These are phyloP conservation scores for Myiozetetes cayanensis DNA, from an alignment of 2,113 vertebrate species.

Conservation along the genomic window DNA sequence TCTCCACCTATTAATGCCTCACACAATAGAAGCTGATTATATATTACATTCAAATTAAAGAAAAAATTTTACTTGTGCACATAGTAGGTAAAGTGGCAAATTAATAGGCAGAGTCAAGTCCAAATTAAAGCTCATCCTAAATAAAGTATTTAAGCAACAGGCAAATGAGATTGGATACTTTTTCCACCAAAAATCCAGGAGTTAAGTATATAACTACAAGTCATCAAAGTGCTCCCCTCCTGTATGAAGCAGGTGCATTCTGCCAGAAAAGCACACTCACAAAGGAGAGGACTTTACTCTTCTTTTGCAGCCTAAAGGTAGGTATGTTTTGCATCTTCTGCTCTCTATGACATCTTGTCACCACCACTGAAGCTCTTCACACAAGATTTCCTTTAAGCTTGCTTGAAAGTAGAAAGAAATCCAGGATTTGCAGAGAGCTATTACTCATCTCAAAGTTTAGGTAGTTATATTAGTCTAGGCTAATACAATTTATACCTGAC, in stretches of 20 bases:
- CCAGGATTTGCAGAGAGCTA: background rate
- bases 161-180: background rate
- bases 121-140: background rate
- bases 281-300: background rate
- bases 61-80: background rate
- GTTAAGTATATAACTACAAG: background rate
- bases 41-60: background rate
- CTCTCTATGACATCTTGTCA: background rate
- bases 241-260: background rate
- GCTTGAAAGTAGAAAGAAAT: background rate
- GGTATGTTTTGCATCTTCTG: background rate
- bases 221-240: background rate
- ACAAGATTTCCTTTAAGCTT: background rate
- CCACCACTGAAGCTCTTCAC: background rate
- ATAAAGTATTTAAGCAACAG: background rate
- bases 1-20: accelerated
- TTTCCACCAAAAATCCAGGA: background rate
- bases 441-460: background rate
- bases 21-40: background rate
- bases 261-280: background rate
- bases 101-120: background rate
- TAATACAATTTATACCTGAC: background rate
- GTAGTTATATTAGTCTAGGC: background rate
- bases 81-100: background rate
- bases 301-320: background rate